Evolutionary conservation across 1,140 invertebrate species (phyloP).

Genomic region (Macrobrachium rosenbergii): DNA sequence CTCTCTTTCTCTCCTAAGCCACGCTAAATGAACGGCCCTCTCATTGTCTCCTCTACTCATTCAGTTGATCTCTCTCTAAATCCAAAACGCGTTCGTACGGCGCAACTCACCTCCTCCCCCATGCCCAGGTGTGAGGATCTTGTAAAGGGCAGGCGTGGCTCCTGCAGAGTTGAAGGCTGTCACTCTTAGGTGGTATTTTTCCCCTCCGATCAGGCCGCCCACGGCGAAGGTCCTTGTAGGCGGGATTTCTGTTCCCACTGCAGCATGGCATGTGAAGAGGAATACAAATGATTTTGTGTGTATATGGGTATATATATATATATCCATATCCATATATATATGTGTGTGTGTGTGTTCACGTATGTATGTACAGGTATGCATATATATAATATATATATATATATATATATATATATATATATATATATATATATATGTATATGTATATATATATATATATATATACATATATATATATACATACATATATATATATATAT

Average conservation of each 20-base stretch:
- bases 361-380: too few species aligned
- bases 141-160: constrained; percentile 91
- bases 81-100: too few species aligned
- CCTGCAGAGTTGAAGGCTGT: constrained; percentile 96
- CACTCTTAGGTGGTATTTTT: constrained; percentile 88
- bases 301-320: constrained; percentile 14
- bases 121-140: constrained; percentile 93
- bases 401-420: too few species aligned
- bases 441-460: too few species aligned
- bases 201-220: constrained; percentile 37
- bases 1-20: background rate
- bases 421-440: too few species aligned
- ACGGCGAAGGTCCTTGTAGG: constrained; percentile 41
- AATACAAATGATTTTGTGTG: background rate
- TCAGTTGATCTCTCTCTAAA: too few species aligned
- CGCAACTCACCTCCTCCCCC: constrained; percentile 77
- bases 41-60: too few species aligned
- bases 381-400: too few species aligned
- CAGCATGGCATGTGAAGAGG: background rate
- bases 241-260: constrained; percentile 39
- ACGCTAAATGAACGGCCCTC: background rate
- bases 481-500: too few species aligned
- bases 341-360: too few species aligned
- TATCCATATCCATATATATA: background rate
- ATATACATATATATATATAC: too few species aligned